phyloP scores from a whole-genome alignment of 2,888 invertebrate species.

The Trichacis sp. region DNA sequence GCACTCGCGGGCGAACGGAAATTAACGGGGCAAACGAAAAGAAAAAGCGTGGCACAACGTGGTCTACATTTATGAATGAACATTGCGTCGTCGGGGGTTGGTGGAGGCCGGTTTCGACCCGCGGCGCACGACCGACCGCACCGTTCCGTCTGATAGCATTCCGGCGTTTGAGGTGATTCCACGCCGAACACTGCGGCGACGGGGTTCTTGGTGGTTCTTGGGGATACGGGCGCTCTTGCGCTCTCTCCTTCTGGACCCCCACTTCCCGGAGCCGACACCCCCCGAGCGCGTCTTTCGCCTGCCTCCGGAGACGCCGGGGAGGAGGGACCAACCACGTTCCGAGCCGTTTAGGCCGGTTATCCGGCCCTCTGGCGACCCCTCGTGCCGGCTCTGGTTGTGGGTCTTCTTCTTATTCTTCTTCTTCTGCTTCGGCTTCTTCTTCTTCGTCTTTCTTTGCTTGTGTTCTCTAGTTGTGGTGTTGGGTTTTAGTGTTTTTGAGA shows the following conservation, averaged over 20 bases:
- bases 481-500: no score
- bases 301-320: no score
- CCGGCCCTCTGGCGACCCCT: no score
- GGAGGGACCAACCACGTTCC: no score
- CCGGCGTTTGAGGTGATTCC: constrained; percentile 58
- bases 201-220: no score
- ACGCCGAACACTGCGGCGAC: constrained; percentile 59
- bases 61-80: constrained; percentile 65
- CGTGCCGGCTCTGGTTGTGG: no score
- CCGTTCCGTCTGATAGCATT: constrained; percentile 64
- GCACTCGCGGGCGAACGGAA: constrained; percentile 1
- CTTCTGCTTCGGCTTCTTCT: no score
- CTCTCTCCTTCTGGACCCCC: constrained; percentile 21
- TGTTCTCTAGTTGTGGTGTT: no score
- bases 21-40: constrained; percentile 45
- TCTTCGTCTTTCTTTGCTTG: no score
- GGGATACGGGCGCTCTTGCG: neutral
- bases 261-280: neutral
- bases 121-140: constrained; percentile 59
- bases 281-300: no score
- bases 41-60: constrained; percentile 50
- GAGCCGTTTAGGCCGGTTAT: no score
- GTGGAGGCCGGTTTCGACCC: constrained; percentile 45
- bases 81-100: constrained; percentile 42
- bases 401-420: no score